Base-by-base conservation (phyloP, 2,113 vertebrate genomes). In the Hemicordylus capensis region DNA sequence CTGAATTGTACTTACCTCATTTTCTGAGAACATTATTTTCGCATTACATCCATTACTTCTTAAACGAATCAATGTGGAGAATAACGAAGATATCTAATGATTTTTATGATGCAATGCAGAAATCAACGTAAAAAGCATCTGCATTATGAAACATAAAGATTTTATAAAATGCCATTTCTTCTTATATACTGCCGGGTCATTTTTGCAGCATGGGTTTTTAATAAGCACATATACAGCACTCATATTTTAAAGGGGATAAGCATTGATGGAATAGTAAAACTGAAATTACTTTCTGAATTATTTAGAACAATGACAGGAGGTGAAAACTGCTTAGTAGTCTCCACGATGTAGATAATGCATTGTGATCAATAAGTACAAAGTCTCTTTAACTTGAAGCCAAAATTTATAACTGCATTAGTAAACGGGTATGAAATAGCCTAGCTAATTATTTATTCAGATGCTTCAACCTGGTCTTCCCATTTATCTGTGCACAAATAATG, bases 381-480 rank as follows among this genome's bases (percentile, higher is more conserved):
- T 78, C 4, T 89, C 87, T 74, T 82, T 82, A 92, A 59, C 70
- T 51, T 87, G 79, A 56, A 37, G 46, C 39, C 10, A n/a, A 87
- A 89, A 91, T 94, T 89, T 91, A 93, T 89, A 84, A 80, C 86
- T 86, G 90, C 87, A 91, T 93, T 93, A 94, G 89, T 85, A 88
- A 89, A 89, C 80, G 90, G 54, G 80, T 77, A 83, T 93, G 72
- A 86, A 70, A 87, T 82, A 89, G 84, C 84, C 86, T 88, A 31
- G 70, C 66, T 79, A 84, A 92, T 95, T 91, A 89, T 88, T 93
- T 93, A 93, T 94, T 94, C 88, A 93, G 64, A 89, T 79, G 88
- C 83, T 90, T 83, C 48, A 56, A 64, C 58, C 28, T 59, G n/a
- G 31, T 15, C 12, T 14, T 2, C 31, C 14, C n/a, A 54, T 54